Evolutionary conservation across 1,140 invertebrate genomes (phyloP), one percentile per base, ranked within the genome.

Genomic region (Drosophila dunni): DNA sequence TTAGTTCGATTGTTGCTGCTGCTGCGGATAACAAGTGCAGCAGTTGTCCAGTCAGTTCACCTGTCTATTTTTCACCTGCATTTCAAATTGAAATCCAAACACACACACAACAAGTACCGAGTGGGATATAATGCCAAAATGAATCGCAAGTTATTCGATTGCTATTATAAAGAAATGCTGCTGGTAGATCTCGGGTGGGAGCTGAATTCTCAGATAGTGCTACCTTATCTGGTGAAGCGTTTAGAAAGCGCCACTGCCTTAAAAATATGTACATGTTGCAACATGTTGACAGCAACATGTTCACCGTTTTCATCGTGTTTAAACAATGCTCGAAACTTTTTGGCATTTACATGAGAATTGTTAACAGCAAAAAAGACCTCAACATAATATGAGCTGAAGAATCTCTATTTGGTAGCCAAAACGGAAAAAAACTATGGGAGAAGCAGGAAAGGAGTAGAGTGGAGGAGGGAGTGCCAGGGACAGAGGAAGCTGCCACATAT

Each of bases 301-400:
- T 88, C 75, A 83, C 76, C 83, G 83, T 79, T 86, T 60, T 53
- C 44, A 45, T 38, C 29, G 17, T 66, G 51, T 60, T 68, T 60
- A 50, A 79, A 86, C 83, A 86, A 86, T 88, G 82, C 75, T 73
- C 24, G 44, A 89, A 88, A 56, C 24, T 13, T 90, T 88, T 88
- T 88, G 84, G 77, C 83, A 88, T 88, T 88, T 89, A 89, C 83
- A 88, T 89, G 83, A 88, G 84, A 88, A 89, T 89, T 75, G 78
- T 75, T 64, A 77, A 69, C 77, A 54, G 48, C 42, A 66, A 34
- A 45, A 10, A 56, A 50, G 48, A 68, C 36, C 62, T 50, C 63
- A 62, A 51, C 73, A 88, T 80, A 83, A 83, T 83, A 89, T 83
- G 73, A 88, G 65, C 66, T 45, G 24, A 71, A 83, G 76, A 79